Percentiles rank a stretch among this genome's conserved stretches.
Conservation (phyloP, 2,113 vertebrate species). For the Nasalis larvatus region DNA sequence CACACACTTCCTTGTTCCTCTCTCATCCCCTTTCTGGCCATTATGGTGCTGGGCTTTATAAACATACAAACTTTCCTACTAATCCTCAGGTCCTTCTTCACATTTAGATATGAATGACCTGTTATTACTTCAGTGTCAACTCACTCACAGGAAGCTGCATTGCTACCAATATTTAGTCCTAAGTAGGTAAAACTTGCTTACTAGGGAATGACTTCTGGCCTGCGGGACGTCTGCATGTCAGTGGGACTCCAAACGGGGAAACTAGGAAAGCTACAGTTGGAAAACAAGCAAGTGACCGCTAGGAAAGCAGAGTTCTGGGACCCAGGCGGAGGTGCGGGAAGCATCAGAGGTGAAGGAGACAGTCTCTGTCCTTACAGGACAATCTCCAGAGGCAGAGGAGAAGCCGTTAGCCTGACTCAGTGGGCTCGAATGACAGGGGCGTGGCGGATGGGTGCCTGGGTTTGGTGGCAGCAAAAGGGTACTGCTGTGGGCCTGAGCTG, state of each 20-base stretch:
- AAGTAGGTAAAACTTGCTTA: background rate
- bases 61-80: background rate
- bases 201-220: background rate
- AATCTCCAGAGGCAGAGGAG: background rate
- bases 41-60: background rate
- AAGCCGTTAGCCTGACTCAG: background rate
- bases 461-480: background rate
- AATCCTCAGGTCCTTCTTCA: background rate
- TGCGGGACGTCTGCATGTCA: fast-evolving
- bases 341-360: background rate
- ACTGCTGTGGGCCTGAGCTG: background rate
- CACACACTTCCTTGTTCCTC: background rate
- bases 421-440: background rate
- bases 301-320: background rate
- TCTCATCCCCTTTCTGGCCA: background rate
- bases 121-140: background rate
- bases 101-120: background rate
- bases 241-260: background rate
- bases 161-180: background rate
- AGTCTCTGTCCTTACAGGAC: background rate
- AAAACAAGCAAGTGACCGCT: background rate
- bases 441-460: background rate
- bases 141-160: background rate
- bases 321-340: background rate
- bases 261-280: background rate